Evolutionary conservation across 1,140 invertebrate genomes (phyloP).

Genomic region (Artemia franciscana): DNA sequence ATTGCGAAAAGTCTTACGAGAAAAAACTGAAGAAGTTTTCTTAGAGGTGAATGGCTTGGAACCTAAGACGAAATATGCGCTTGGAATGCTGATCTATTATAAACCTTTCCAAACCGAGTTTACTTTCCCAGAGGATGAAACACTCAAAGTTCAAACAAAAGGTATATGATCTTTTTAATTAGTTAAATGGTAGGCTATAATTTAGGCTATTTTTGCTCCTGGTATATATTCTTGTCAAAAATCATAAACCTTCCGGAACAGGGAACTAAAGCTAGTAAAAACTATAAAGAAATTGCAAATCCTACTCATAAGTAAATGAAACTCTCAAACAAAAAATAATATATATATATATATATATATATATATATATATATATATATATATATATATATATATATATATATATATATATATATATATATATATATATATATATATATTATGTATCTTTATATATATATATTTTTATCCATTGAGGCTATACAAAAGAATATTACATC

Average conservation of each 20-base stretch:
- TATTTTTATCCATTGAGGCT: too few relatives aligned
- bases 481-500: too few relatives aligned
- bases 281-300: background rate
- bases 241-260: background rate
- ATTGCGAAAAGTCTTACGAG: background rate
- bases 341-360: too few relatives aligned
- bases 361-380: too few relatives aligned
- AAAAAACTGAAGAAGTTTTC: background rate
- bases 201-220: background rate
- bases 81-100: conserved; percentile 42
- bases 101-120: conserved; percentile 27
- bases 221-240: background rate
- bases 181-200: background rate
- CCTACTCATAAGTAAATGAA: too few relatives aligned
- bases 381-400: too few relatives aligned
- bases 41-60: conserved; percentile 24
- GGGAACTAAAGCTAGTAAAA: background rate
- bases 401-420: too few relatives aligned
- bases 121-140: conserved; percentile 36
- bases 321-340: too few relatives aligned
- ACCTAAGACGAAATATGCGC: conserved; percentile 45
- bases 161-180: conserved; percentile 27
- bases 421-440: too few relatives aligned
- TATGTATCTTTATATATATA: too few relatives aligned
- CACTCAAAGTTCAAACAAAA: conserved; percentile 46